Conservation (phyloP, 2,888 invertebrate genomes). For the Antheraea assamensis region DNA sequence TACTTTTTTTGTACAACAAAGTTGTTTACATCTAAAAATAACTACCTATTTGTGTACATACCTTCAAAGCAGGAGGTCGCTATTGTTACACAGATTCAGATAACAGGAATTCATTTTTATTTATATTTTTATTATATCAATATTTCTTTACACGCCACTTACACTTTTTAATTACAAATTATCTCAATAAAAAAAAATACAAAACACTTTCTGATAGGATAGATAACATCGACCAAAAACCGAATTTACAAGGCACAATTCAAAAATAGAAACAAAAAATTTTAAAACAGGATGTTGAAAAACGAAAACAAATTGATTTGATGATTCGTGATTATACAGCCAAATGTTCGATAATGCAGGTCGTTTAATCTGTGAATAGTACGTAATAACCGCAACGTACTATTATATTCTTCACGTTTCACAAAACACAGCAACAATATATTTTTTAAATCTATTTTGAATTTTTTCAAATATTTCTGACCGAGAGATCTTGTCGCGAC, state of each 20-base stretch:
- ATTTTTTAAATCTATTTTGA: conserved; percentile 10
- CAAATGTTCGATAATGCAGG: conserved; percentile 26
- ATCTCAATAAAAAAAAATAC: not conserved
- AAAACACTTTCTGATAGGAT: not conserved
- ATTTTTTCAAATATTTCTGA: not conserved
- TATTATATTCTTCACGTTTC: conserved; percentile 10
- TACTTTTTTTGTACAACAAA: conserved; percentile 9
- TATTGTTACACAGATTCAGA: conserved; percentile 29
- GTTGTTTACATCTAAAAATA: conserved; percentile 9
- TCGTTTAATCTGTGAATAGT: not conserved
- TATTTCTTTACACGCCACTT: conserved; percentile 29
- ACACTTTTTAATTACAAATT: conserved; percentile 8
- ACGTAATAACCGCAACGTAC: not conserved
- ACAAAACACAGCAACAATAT: conserved; percentile 1
- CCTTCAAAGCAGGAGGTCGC: conserved; percentile 58
- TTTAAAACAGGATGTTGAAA: conserved; percentile 50
- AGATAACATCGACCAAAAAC: not conserved
- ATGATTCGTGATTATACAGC: conserved; percentile 24
- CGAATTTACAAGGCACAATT: not conserved
- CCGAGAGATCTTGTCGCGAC: conserved; percentile 26
- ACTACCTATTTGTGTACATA: conserved; percentile 41
- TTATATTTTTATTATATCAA: conserved; percentile 27
- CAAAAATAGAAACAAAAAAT: conserved; percentile 34
- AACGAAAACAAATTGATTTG: conserved; percentile 49
- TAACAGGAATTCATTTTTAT: conserved; percentile 47